Percentiles rank a stretch among this genome's conserved stretches.
Conservation (phyloP, 2,113 vertebrate genomes). For the Rhabdornis inornatus region DNA sequence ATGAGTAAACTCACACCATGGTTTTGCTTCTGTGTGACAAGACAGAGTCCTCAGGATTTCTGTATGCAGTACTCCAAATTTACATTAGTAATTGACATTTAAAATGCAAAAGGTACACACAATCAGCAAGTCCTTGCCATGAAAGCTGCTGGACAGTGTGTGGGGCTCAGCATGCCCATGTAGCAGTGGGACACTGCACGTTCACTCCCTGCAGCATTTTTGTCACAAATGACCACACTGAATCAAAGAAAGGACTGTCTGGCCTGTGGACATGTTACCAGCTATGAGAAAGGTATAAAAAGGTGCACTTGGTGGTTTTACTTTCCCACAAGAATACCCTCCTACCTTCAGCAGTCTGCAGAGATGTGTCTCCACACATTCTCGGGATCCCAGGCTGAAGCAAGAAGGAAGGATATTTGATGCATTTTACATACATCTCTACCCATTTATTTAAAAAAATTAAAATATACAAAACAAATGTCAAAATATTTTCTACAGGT, state of each 20-base stretch:
- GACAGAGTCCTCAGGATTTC: neutral
- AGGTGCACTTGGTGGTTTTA: neutral
- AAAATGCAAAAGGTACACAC: neutral
- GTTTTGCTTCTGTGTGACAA: neutral
- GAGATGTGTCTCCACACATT: neutral
- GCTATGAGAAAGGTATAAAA: neutral
- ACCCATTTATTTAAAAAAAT: neutral
- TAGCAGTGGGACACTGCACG: fast-evolving
- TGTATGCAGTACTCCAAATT: neutral
- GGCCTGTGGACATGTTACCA: neutral
- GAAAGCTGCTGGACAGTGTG: neutral
- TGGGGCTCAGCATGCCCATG: fast-evolving
- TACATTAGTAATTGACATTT: neutral
- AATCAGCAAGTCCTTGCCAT: neutral
- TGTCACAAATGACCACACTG: neutral
- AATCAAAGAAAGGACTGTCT: neutral
- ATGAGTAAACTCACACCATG: neutral
- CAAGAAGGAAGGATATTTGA: neutral
- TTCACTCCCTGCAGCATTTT: neutral
- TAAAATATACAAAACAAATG: neutral
- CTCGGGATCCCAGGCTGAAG: neutral
- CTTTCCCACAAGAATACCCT: neutral
- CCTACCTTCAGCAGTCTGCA: neutral
- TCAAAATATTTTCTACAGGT: neutral
- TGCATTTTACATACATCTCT: neutral